Evolutionary conservation across 2,797 vertebrate genomes (phyloP).

Genomic region (Xyrichtys novacula): DNA sequence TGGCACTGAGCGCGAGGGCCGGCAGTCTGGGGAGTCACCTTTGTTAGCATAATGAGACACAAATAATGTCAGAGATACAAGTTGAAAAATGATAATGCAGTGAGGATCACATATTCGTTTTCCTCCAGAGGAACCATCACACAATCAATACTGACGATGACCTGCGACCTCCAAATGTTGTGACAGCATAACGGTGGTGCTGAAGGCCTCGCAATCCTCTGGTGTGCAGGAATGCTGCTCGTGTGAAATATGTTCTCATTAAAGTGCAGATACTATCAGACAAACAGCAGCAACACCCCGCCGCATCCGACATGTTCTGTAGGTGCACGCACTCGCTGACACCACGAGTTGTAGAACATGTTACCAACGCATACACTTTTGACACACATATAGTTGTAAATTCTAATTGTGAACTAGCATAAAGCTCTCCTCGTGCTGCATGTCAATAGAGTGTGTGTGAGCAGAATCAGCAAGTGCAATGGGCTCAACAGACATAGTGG

Average conservation of each 20-base stretch:
- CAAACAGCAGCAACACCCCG: neutral
- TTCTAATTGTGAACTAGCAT: slow-evolving; percentile 38
- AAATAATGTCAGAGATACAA: slow-evolving; percentile 18
- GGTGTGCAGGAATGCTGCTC: slow-evolving; percentile 11
- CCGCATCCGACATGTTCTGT: slow-evolving; percentile 20
- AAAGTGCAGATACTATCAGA: slow-evolving; percentile 27
- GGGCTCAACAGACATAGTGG: slow-evolving; percentile 39
- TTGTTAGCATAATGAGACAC: slow-evolving; percentile 39
- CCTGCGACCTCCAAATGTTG: slow-evolving; percentile 30
- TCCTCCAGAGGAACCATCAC: slow-evolving; percentile 30
- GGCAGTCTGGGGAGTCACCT: neutral
- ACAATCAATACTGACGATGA: slow-evolving; percentile 42
- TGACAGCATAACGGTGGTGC: slow-evolving; percentile 24
- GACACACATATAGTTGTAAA: slow-evolving; percentile 31
- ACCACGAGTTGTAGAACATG: neutral
- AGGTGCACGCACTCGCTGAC: slow-evolving; percentile 4
- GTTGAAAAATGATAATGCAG: slow-evolving; percentile 40
- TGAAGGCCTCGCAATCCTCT: slow-evolving; percentile 15
- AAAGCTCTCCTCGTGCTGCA: slow-evolving; percentile 32
- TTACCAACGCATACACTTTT: slow-evolving; percentile 1
- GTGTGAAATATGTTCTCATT: slow-evolving; percentile 38
- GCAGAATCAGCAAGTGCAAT: slow-evolving; percentile 46
- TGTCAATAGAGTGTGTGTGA: slow-evolving; percentile 44
- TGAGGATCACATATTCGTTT: slow-evolving; percentile 23
- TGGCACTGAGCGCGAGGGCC: neutral